Evolutionary conservation across 2,888 invertebrate species (phyloP).

Genomic region (Anaspis maculata): DNA sequence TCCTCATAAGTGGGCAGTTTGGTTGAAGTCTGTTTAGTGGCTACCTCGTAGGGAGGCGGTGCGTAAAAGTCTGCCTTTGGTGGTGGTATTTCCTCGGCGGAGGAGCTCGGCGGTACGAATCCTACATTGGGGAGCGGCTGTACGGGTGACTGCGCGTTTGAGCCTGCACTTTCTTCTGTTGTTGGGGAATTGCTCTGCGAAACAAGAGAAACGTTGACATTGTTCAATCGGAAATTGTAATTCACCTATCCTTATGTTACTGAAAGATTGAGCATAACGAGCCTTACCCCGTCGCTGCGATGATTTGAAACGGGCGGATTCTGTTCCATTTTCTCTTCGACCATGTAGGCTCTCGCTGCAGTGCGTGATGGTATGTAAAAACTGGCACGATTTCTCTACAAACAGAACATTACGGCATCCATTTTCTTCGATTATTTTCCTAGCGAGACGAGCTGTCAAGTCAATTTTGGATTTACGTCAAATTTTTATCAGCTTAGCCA

Average conservation of each 20-base stretch:
- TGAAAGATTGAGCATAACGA: conserved; percentile 2
- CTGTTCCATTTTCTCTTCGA: conserved; percentile 19
- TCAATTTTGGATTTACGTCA: no score
- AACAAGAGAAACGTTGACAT: no score
- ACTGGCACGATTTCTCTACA: not conserved
- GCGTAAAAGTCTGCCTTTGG: conserved; percentile 79
- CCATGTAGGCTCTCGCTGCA: conserved; percentile 2
- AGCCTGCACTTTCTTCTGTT: no score
- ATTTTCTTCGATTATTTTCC: conserved; percentile 5
- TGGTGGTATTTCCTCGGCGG: conserved; percentile 61
- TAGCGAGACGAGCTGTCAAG: no score
- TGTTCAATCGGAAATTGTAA: no score
- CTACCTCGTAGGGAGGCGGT: conserved; percentile 82
- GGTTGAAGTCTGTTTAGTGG: conserved; percentile 58
- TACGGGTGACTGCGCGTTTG: no score
- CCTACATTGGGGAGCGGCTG: conserved; percentile 12
- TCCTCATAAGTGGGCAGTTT: conserved; percentile 89
- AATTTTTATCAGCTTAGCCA: no score
- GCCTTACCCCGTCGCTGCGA: conserved; percentile 11
- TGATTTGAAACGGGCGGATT: conserved; percentile 20
- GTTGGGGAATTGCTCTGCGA: conserved; percentile 12
- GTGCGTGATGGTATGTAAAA: no score
- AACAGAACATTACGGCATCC: conserved; percentile 8
- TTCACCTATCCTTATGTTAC: conserved; percentile 6
- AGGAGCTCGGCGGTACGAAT: conserved; percentile 27